Base-by-base conservation (phyloP, 2,888 invertebrate species). In the Bembecia ichneumoniformis region DNA sequence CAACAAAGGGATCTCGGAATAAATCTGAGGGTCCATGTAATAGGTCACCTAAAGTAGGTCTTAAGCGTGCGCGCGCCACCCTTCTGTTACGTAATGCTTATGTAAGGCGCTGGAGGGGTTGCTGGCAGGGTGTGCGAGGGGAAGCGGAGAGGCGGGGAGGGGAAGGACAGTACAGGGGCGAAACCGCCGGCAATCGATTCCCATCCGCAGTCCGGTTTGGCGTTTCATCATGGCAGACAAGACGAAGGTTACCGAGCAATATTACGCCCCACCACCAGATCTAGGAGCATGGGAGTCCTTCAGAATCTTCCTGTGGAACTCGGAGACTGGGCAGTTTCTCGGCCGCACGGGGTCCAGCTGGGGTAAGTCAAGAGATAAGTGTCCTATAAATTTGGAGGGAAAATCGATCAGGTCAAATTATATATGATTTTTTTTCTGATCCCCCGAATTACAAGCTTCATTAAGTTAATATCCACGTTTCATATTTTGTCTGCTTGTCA, bases 341-440 rank as follows among this genome's bases (percentile, higher is more conserved):
- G 97, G 97, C 66, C 91, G 97, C 66, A 96, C 96, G 56, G 96
- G 94, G 65, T 89, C 92, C 73, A 96, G 96, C 87, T 98, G 98
- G 98, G 96, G 97, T 97, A 78, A 96, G 96, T 93, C 49, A n/a
- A n/a, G 40, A 40, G 13, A 40, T 13, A 40, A 14, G 14, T 40
- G 14, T 45, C 17, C 4, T 0, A 15, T 7, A 16, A n/a, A 68
- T 74, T 76, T 71, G 73, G 74, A 70, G 79, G 78, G 77, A 78
- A 75, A 62, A 67, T 61, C 57, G 51, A 58, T 59, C 28, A 50
- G n/a, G 40, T 28, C 28, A 28, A 28, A 28, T 28, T 28, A 28
- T 28, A 9, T 28, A 28, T n/a, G n/a, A 28, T 28, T 28, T 28
- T 28, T 28, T 28, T 2, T 28, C 9, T 28, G 28, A 28, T 28